Percentiles rank a stretch among this genome's conserved stretches.
Conservation (phyloP, 2,797 vertebrate species). For the Paramormyrops hopkinsi region DNA sequence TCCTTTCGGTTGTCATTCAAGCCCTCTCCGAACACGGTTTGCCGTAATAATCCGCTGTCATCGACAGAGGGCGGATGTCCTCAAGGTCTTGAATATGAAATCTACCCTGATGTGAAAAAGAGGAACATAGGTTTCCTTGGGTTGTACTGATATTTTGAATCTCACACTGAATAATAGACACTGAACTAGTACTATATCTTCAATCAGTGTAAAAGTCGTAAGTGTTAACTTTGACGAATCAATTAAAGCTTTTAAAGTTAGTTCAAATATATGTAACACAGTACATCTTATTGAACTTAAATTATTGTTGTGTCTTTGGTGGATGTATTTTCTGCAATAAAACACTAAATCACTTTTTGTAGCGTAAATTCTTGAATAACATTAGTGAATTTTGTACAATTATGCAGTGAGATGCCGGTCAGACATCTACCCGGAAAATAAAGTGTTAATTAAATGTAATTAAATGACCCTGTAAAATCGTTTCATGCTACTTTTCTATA, state of each 20-base stretch:
- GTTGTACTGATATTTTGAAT: not conserved
- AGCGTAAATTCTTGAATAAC: not conserved
- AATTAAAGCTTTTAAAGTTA: not conserved
- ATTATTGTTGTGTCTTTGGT: not conserved
- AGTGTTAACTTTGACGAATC: not conserved
- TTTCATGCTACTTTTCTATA: not conserved
- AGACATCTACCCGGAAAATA: not conserved
- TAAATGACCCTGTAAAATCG: not conserved
- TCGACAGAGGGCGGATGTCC: slow-evolving; percentile 20
- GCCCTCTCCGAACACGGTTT: not conserved
- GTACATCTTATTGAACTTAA: not conserved
- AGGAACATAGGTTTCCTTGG: not conserved
- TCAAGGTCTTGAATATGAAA: slow-evolving; percentile 29
- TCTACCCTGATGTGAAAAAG: not conserved
- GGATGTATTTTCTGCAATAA: not conserved
- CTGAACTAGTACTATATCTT: not conserved
- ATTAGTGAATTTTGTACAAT: not conserved
- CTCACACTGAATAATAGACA: not conserved
- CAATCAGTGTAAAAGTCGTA: not conserved
- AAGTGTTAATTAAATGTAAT: not conserved
- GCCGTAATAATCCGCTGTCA: not conserved
- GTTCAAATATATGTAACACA: not conserved
- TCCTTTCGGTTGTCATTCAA: not conserved
- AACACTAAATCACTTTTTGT: not conserved
- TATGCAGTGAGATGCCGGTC: not conserved